Evolutionary conservation across 2,113 vertebrate species (phyloP), one percentile per base, ranked within the genome.

Genomic region (Daphoenositta chrysoptera): DNA sequence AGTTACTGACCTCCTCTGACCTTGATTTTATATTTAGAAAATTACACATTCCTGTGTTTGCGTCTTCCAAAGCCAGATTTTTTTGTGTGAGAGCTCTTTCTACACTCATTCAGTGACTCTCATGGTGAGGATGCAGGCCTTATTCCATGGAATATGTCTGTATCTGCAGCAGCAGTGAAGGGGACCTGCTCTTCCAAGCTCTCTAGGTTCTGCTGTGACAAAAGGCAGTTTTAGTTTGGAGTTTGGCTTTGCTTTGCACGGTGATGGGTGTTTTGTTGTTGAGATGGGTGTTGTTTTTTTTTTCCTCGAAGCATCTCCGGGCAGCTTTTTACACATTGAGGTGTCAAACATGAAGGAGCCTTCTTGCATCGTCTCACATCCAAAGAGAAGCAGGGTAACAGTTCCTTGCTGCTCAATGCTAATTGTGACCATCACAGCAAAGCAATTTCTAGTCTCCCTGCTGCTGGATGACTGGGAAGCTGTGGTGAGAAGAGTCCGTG

Each of bases 11-110:
- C 53, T 72, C n/a, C 76, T 83, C 37, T 89, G 86, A 94, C 92
- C 92, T 96, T 92, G 76, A 81, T 63, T 93, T 97, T 96, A 86
- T 96, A 93, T 94, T 93, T 96, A 89, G 96, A 90, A 90, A 84
- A 94, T 76, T 75, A 56, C 40, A 13, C 72, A 68, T 96, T 94
- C 90, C 76, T 89, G 18, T n/a, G 40, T 72, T 95, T 95, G 94
- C 33, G 0, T 94, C 76, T 93, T 78, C 56, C 60, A 83, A 65
- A 84, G 80, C 75, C 88, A 75, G 51, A 37, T 35, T 73, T 72
- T 68, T 86, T 58, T 83, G 18, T 88, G 37, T 40, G 56, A 71
- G 66, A 80, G 47, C 7, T 63, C 56, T 83, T 92, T 66, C 86
- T 82, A 2, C 7, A 1, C 15, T 23, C 63, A 5, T 70, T 72